Conservation (phyloP, 2,113 vertebrate genomes). For the Tympanuchus pallidicinctus region DNA sequence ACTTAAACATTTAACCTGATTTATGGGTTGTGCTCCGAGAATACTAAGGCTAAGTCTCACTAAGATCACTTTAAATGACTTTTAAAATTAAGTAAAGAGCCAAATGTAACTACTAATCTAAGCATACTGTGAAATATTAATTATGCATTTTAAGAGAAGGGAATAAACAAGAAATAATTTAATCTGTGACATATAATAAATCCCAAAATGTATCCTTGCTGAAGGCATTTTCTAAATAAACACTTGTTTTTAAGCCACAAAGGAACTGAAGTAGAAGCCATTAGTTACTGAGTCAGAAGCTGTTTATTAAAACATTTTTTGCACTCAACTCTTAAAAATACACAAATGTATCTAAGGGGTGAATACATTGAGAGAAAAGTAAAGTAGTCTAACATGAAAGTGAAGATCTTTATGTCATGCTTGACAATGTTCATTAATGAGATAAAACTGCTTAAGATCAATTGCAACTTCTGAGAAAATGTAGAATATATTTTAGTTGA, state of each 20-base stretch:
- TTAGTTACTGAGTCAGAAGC: constrained; percentile 60
- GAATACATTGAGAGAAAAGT: background rate
- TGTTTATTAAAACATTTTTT: constrained; percentile 63
- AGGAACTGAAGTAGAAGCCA: constrained; percentile 61
- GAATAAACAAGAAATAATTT: constrained; percentile 77
- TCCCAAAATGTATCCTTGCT: constrained; percentile 63
- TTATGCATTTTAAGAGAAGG: constrained; percentile 71
- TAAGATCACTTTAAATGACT: constrained; percentile 68
- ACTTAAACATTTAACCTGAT: constrained; percentile 77
- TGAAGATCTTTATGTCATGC: background rate
- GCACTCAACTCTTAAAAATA: constrained; percentile 17
- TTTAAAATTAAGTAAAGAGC: constrained; percentile 74
- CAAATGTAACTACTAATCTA: constrained; percentile 69
- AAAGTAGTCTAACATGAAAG: background rate
- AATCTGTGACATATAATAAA: constrained; percentile 75
- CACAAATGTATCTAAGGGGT: background rate
- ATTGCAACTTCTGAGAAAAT: background rate
- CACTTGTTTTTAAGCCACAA: constrained; percentile 73
- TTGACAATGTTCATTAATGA: constrained; percentile 3
- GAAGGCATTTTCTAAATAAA: constrained; percentile 75
- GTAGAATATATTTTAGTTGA: background rate
- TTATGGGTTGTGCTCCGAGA: constrained; percentile 69
- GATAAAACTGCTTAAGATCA: background rate
- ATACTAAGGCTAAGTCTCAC: constrained; percentile 48
- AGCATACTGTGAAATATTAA: constrained; percentile 76